Conservation (phyloP, 2,113 vertebrate species). For the Oncorhynchus masou region DNA sequence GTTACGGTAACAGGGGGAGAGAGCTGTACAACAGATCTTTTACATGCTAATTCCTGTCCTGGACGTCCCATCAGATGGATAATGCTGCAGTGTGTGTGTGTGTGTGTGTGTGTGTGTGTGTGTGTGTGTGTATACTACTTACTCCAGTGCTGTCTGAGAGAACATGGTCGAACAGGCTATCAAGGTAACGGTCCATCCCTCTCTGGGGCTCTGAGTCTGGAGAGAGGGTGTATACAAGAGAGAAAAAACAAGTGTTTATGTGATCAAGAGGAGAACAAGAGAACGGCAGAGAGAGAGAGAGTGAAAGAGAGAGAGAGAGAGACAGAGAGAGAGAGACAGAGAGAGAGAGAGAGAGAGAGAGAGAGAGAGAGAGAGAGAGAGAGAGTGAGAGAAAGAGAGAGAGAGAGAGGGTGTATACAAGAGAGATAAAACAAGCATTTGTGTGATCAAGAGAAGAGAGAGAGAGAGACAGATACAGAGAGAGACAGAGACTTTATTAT, state of each 20-base stretch:
- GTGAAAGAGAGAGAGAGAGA: neutral
- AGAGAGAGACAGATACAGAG: neutral
- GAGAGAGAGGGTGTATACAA: too few species aligned
- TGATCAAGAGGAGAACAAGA: too few species aligned
- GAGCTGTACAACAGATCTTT: too few species aligned
- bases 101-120: conserved; percentile 20
- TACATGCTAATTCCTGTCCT: too few species aligned
- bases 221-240: neutral
- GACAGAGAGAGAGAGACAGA: neutral
- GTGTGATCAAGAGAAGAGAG: too few species aligned
- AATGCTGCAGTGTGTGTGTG: conserved; percentile 5
- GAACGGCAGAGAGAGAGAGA: too few species aligned
- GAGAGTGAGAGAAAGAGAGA: neutral
- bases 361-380: neutral
- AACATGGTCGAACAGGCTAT: conserved; percentile 92
- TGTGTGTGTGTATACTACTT: conserved; percentile 36
- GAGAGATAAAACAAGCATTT: too few species aligned
- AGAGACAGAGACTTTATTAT: too few species aligned
- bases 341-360: neutral
- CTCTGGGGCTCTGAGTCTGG: conserved; percentile 74
- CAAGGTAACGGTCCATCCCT: conserved; percentile 90
- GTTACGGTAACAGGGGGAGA: conserved; percentile 63
- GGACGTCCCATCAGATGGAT: too few species aligned
- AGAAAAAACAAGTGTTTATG: neutral
- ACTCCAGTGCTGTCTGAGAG: conserved; percentile 87